Base-by-base conservation (phyloP, 1,140 invertebrate species). In the Pachyrhynchus sulphureomaculatus region DNA sequence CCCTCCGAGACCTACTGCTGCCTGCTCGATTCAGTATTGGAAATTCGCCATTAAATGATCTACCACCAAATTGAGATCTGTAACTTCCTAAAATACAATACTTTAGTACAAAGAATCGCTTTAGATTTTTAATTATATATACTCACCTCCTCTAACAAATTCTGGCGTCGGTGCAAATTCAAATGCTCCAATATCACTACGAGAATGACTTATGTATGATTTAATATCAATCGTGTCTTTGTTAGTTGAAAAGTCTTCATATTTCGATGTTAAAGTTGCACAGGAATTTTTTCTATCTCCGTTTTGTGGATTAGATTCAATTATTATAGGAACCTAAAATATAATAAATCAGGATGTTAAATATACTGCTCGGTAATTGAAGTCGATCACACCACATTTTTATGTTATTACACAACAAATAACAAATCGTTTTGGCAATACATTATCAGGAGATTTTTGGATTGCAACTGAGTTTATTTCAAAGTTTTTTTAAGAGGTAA, bases 151-250 rank as follows among this genome's bases (percentile, higher is more conserved):
- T 13, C 74, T 62, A 4, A 76, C 65, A 45, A 76, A 76, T 37
- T 72, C 68, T 6, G 59, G 45, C 17, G 66, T 67, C 0, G 69
- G 65, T 1, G 69, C 60, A 45, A 67, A 75, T 49, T 76, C 73
- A 34, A 70, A 76, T 18, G 68, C 70, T 4, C 74, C 72, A 10
- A 87, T 84, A 65, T 87, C 85, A 72, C 84, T 85, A 49, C 85
- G 73, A 5, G 85, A 86, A 66, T 86, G 85, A 64, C 84, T 86
- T 37, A 86, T 81, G 69, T 87, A 87, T 13, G 84, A 86, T 54
- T 84, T 79, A 29, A 87, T 83, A 67, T 87, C 85, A 54, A 86
- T 84, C 12, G 82, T 81, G 64, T 86, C 84, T 60, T 75, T 78
- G 8, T 55, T 62, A 6, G 68, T 62, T n/a, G 71, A 65, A 13